Evolutionary conservation across 1,140 invertebrate genomes (phyloP).

Genomic region (Scylla paramamosain): DNA sequence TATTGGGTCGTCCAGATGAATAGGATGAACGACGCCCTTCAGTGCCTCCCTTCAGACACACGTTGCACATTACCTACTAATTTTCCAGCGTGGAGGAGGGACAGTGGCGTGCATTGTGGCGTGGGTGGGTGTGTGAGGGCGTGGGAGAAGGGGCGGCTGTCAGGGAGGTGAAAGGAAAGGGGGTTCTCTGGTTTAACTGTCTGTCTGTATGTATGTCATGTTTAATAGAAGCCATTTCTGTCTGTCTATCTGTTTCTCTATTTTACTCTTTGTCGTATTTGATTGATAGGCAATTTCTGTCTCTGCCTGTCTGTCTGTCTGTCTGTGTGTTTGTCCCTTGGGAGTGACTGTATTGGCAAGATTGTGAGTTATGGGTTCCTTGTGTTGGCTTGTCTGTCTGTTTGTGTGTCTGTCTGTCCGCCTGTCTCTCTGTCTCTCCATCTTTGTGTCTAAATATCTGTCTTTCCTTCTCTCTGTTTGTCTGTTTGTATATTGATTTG

Average conservation of each 20-base stretch:
- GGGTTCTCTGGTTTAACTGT: background rate
- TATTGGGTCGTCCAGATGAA: background rate
- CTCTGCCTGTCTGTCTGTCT: background rate
- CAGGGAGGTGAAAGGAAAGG: background rate
- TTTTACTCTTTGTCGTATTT: background rate
- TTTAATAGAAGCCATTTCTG: background rate
- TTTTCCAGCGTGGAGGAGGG: background rate
- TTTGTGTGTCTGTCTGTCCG: background rate
- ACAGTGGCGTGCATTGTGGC: background rate
- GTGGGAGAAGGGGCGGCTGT: background rate
- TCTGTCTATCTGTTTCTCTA: conserved; percentile 35
- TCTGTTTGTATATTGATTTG: background rate
- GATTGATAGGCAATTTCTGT: background rate
- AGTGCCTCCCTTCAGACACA: background rate
- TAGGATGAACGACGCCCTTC: background rate
- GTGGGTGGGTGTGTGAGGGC: background rate
- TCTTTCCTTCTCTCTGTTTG: background rate
- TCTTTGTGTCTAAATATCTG: background rate
- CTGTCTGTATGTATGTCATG: conserved; percentile 28
- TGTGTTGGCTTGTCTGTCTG: background rate
- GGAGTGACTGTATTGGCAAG: too few relatives aligned
- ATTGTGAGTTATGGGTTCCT: too few relatives aligned
- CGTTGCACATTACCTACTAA: background rate
- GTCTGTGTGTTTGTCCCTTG: background rate
- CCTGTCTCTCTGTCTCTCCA: background rate